Percentiles rank a stretch among this genome's conserved stretches.
These are phyloP conservation scores for Solenodon paradoxus DNA, from an alignment of 2,113 vertebrate species.

Conservation along the genomic window DNA sequence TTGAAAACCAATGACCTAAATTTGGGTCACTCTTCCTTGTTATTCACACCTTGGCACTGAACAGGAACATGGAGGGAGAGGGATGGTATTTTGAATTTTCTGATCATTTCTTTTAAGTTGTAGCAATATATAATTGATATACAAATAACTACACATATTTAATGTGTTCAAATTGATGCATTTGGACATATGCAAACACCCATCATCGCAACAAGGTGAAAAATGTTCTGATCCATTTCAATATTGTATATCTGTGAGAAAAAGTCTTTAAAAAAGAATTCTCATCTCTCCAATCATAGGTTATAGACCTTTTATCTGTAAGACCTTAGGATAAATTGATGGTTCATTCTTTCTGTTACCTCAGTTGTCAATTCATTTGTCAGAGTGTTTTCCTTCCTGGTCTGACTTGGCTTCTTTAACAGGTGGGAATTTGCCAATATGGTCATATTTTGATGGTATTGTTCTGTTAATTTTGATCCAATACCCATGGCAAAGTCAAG, in stretches of 20 bases:
- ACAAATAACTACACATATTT: neutral
- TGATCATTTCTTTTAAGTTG: neutral
- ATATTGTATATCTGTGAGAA: neutral
- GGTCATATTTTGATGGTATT: neutral
- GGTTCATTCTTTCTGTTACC: neutral
- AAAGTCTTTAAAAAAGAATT: neutral
- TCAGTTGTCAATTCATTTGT: neutral
- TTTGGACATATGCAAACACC: neutral
- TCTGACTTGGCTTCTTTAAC: neutral
- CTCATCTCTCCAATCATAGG: neutral
- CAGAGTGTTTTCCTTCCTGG: neutral
- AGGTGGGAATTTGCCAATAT: neutral
- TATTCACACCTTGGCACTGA: neutral
- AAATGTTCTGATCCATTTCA: neutral
- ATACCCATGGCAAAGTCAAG: neutral
- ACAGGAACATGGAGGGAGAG: too few species aligned
- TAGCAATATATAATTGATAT: neutral
- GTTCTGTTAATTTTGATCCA: neutral
- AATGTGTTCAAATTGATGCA: neutral
- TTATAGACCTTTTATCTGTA: neutral
- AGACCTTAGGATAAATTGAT: neutral
- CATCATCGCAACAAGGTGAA: neutral
- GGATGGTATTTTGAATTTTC: neutral
- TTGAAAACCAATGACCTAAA: neutral
- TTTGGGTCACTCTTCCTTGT: neutral